phyloP scores from a whole-genome alignment of 2,888 invertebrate species.

The Drosophila gaucha region DNA sequence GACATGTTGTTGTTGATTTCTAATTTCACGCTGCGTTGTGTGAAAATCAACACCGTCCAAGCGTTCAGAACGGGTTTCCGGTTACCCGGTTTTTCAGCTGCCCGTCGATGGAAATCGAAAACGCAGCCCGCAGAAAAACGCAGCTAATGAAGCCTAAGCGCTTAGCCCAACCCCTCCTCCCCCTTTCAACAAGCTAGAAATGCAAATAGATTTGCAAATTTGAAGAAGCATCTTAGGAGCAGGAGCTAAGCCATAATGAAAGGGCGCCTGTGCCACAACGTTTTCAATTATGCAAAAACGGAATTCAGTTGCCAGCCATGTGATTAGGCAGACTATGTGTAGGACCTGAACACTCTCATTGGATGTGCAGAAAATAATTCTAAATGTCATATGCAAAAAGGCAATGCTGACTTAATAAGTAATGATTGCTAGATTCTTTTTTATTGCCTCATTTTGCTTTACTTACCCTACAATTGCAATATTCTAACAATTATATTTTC shows the following conservation, averaged over 20 bases:
- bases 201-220: constrained; percentile 22
- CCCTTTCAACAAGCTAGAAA: too few relatives aligned
- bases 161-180: constrained; percentile 8
- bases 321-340: too few relatives aligned
- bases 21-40: constrained; percentile 81
- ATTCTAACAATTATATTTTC: too few relatives aligned
- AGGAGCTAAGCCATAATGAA: not conserved
- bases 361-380: too few relatives aligned
- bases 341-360: too few relatives aligned
- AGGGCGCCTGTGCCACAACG: not conserved
- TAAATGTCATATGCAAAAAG: too few relatives aligned
- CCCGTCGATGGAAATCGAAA: constrained; percentile 38
- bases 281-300: too few relatives aligned
- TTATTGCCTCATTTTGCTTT: too few relatives aligned
- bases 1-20: constrained; percentile 77
- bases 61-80: constrained; percentile 7
- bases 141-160: constrained; percentile 65
- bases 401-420: too few relatives aligned
- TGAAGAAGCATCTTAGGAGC: not conserved
- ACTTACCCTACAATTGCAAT: constrained; percentile 20
- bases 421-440: too few relatives aligned
- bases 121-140: constrained; percentile 72
- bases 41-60: constrained; percentile 79
- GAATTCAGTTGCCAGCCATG: too few relatives aligned
- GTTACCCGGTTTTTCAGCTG: constrained; percentile 2